Evolutionary conservation across 2,797 vertebrate species (phyloP).

Genomic region (Prunella strophiata): DNA sequence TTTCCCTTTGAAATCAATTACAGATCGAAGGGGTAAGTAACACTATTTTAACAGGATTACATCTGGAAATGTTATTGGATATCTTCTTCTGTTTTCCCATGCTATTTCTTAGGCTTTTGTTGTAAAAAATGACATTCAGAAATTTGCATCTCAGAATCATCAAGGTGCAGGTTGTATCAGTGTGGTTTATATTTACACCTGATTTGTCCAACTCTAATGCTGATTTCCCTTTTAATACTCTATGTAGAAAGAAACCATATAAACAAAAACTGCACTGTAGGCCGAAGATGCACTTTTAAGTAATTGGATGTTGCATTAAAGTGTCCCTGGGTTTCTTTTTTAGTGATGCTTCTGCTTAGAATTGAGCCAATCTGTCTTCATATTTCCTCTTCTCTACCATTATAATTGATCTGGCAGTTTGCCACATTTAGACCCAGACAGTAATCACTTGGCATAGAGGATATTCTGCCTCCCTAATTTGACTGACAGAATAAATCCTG

Average conservation of each 20-base stretch:
- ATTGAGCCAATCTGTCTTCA: slow-evolving; percentile 78
- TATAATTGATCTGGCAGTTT: slow-evolving; percentile 77
- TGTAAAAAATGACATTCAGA: not conserved
- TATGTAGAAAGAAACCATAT: not conserved
- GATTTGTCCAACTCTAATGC: not conserved
- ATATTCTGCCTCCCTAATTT: slow-evolving; percentile 70
- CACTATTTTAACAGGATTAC: not conserved
- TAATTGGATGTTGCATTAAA: slow-evolving; percentile 71
- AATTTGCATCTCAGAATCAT: not conserved
- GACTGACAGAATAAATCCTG: slow-evolving; percentile 74
- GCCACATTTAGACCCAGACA: slow-evolving; percentile 56
- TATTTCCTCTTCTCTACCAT: slow-evolving; percentile 69
- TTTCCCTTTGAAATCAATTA: not conserved
- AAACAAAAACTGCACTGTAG: slow-evolving; percentile 36
- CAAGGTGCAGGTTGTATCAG: not conserved
- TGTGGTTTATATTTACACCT: not conserved
- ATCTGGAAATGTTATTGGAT: not conserved
- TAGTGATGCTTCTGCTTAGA: slow-evolving; percentile 72
- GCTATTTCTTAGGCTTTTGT: not conserved
- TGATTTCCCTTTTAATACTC: not conserved
- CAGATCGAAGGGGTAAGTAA: not conserved
- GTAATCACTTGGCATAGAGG: slow-evolving; percentile 69
- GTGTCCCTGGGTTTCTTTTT: slow-evolving; percentile 73
- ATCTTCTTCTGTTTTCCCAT: not conserved
- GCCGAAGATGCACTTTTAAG: slow-evolving; percentile 43